Percentiles rank a stretch among this genome's conserved stretches.
Evolutionary conservation across 2,113 vertebrate genomes (phyloP).

Genomic region (Peromyscus maniculatus): DNA sequence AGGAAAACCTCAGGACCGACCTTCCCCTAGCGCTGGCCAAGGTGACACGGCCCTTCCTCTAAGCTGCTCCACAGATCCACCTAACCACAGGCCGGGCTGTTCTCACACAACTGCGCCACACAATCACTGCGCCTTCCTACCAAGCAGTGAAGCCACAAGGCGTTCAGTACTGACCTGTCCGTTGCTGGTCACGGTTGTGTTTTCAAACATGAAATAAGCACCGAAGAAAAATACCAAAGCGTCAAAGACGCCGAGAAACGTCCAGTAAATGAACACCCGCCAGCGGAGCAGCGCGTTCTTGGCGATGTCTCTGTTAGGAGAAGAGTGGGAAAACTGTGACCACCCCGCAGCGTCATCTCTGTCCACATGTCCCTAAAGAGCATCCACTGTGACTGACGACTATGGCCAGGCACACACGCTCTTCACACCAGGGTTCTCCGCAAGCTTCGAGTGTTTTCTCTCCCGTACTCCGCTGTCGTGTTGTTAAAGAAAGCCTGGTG

Average conservation of each 20-base stretch:
- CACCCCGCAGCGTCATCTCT: neutral
- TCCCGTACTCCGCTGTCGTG: accelerated
- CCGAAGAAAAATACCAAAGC: conserved; percentile 98
- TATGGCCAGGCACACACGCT: accelerated
- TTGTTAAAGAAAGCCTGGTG: neutral
- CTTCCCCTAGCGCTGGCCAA: neutral
- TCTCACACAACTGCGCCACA: neutral
- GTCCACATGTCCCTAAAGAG: neutral
- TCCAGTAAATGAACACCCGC: conserved; percentile 97
- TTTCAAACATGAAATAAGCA: conserved; percentile 97
- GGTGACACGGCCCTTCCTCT: neutral
- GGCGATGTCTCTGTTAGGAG: conserved; percentile 92
- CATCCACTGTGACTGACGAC: neutral
- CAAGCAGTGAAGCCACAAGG: neutral
- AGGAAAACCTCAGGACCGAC: neutral
- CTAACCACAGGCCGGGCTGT: neutral
- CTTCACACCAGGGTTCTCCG: no score
- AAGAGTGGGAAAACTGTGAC: neutral
- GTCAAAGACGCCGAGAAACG: conserved; percentile 94
- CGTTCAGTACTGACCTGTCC: conserved; percentile 93
- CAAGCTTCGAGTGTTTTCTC: no score
- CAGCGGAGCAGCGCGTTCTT: conserved; percentile 96
- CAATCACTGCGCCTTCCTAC: neutral
- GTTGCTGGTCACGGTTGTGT: conserved; percentile 96
- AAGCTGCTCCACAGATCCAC: neutral